Base-by-base conservation (phyloP, 1,140 invertebrate genomes). In the Apis dorsata region DNA sequence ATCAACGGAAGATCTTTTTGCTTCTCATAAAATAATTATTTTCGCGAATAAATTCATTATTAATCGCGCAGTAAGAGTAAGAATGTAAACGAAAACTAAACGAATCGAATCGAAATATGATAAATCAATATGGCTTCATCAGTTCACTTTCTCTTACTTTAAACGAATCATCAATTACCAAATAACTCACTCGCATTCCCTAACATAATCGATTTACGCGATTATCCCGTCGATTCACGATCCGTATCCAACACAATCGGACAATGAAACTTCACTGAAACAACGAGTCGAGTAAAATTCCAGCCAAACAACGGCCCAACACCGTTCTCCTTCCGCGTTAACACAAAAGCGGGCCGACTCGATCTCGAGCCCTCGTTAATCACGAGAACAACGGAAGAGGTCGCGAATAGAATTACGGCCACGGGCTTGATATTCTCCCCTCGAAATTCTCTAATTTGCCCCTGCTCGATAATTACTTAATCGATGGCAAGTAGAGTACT, bases 381-480 rank as follows among this genome's bases (percentile, higher is more conserved):
- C 65, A 82, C 65, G 44, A 65, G 80, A 70, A 77, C 80, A 77
- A 82, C 80, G 57, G 74, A 82, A 77, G 55, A 59, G 76, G 79
- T 66, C 63, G 28, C 79, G 65, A 73, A 81, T 80, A 71, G 65
- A 84, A 79, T 83, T 34, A 53, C 65, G 68, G 65, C 44, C 15
- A 3, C 7, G 24, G 21, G 73, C 65, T 82, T 82, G 80, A 82
- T 82, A 82, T 82, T 77, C 80, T 51, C 63, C 69, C 66, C 51
- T 73, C 76, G 69, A 44, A 44, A 81, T 86, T 90, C 77, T 62
- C 83, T 85, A 88, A 90, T 91, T 90, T 85, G 84, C 77, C 78
- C 85, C 59, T 84, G 82, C 81, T 78, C 87, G 89, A 81, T 90
- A 91, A 91, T 91, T 89, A 90, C 89, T 90, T 91, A 91, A 91